Evolutionary conservation across 1,140 invertebrate genomes (phyloP).

Genomic region (Eciton burchellii): DNA sequence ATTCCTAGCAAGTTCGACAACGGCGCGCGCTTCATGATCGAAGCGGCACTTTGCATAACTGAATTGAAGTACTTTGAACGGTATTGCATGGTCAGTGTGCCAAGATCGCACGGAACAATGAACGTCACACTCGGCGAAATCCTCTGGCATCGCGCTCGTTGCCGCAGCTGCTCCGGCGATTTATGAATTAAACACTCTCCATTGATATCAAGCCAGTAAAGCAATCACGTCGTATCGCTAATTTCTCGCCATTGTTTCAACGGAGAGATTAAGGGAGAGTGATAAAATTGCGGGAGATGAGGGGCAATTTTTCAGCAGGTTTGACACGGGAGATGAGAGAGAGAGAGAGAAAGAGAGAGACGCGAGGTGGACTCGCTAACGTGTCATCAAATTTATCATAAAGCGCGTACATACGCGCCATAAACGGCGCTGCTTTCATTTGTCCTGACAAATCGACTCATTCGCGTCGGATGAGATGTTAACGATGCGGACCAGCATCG

Average conservation of each 20-base stretch:
- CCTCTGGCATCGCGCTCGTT: constrained; percentile 34
- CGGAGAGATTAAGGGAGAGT: background rate
- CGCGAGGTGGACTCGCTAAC: background rate
- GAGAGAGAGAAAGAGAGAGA: background rate
- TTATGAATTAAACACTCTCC: constrained; percentile 63
- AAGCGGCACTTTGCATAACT: background rate
- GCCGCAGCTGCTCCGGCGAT: constrained; percentile 32
- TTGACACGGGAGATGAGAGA: background rate
- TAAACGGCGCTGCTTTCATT: background rate
- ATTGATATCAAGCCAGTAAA: constrained; percentile 54
- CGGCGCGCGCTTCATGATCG: background rate
- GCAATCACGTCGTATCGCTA: background rate
- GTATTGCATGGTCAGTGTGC: constrained; percentile 62
- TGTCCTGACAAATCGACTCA: constrained; percentile 1
- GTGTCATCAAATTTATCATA: background rate
- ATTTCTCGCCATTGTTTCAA: background rate
- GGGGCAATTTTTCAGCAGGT: no score
- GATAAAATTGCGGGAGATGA: no score
- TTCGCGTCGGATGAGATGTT: no score
- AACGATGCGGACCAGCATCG: constrained; percentile 5
- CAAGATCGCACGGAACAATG: constrained; percentile 71
- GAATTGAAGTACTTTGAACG: background rate
- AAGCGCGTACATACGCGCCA: background rate
- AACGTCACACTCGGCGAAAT: constrained; percentile 63
- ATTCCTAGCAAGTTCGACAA: constrained; percentile 2